phyloP scores from a whole-genome alignment of 2,888 invertebrate species.

The Agrochola lota region DNA sequence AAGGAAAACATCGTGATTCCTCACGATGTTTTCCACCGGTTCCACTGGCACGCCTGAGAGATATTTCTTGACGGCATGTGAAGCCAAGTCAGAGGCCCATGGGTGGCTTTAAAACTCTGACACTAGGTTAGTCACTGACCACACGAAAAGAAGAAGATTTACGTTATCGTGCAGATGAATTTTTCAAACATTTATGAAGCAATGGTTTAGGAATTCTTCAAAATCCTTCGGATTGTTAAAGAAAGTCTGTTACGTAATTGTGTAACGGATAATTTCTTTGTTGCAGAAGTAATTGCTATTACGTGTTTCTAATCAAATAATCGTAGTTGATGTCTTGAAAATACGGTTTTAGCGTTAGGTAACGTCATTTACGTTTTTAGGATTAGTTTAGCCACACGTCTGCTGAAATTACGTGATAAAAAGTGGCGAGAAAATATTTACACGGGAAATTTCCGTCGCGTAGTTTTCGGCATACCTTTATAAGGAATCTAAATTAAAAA shows the following conservation, averaged over 20 bases:
- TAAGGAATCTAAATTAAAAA: background rate
- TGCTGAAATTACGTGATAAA: background rate
- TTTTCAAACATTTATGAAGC: background rate
- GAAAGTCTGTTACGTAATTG: background rate
- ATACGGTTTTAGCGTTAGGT: background rate
- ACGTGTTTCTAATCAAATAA: background rate
- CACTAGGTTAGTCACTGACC: too few species aligned
- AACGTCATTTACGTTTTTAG: background rate
- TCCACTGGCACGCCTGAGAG: too few species aligned
- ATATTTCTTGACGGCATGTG: too few species aligned
- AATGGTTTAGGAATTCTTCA: background rate
- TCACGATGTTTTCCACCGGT: too few species aligned
- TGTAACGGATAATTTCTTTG: background rate
- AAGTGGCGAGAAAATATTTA: background rate
- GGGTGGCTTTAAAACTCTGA: too few species aligned
- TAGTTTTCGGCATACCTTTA: background rate
- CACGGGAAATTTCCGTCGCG: background rate
- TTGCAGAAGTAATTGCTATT: background rate
- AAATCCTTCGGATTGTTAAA: background rate
- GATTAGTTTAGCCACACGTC: background rate
- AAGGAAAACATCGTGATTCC: too few species aligned
- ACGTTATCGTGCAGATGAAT: too few species aligned
- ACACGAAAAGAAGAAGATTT: too few species aligned
- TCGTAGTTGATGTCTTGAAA: background rate
- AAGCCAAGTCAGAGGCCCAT: too few species aligned